Percentiles rank a stretch among this genome's conserved stretches.
Conservation (phyloP, 2,888 invertebrate species). For the Coelogynopora nodosa region DNA sequence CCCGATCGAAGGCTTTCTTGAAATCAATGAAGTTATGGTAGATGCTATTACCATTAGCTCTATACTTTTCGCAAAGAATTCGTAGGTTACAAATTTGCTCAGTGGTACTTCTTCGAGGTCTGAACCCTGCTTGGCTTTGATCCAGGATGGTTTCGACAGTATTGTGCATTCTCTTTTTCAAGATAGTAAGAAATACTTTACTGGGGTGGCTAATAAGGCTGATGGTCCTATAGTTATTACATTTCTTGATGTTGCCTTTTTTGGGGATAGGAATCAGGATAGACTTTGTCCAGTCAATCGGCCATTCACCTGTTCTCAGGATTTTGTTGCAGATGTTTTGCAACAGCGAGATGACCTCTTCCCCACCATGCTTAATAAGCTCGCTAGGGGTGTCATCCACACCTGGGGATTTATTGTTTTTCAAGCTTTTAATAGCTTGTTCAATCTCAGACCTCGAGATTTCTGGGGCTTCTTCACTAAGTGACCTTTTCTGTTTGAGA, state of each 20-base stretch:
- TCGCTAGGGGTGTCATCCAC: too few species aligned
- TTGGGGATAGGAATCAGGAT: background rate
- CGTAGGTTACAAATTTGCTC: background rate
- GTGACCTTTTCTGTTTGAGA: too few species aligned
- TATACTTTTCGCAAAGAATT: background rate
- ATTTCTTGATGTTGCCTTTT: too few species aligned
- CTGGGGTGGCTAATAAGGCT: background rate
- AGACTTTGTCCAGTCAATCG: background rate
- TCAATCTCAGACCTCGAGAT: too few species aligned
- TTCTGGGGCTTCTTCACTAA: too few species aligned
- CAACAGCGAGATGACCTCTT: background rate
- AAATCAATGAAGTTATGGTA: slow-evolving; percentile 21
- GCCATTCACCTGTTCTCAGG: background rate
- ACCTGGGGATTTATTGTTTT: too few species aligned
- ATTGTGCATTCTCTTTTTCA: background rate
- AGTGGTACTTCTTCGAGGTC: background rate
- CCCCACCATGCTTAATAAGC: too few species aligned
- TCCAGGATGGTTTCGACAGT: background rate
- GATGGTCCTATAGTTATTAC: background rate
- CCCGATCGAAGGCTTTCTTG: slow-evolving; percentile 1
- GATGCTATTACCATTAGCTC: background rate
- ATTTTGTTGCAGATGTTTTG: background rate
- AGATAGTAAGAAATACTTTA: background rate
- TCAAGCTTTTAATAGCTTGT: too few species aligned
- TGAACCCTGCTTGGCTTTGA: background rate